Evolutionary conservation across 2,113 vertebrate species (phyloP), one percentile per base, ranked within the genome.

Genomic region (Mohoua ochrocephala): DNA sequence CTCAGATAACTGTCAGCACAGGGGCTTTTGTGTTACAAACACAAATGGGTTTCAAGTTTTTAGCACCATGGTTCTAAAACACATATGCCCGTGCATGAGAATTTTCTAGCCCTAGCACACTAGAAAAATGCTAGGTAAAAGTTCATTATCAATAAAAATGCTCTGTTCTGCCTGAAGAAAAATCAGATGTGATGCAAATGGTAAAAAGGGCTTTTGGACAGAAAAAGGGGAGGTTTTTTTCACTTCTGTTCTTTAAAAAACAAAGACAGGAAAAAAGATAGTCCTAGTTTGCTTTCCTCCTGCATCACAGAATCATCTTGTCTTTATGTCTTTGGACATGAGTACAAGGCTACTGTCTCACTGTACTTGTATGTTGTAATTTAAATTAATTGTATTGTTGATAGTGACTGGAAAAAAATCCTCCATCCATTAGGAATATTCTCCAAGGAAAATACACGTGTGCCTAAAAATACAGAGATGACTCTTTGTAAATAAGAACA

Each of bases 281-380:
- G 7, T 18, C 20, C 42, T 70, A 20, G n/a, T 21, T 86, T 69
- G 24, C 26, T 59, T 89, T 87, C 44, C 24, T 89, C 47, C 50
- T 69, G 30, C 20, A 22, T 59, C 28, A 42, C 13, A 49, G 28
- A 56, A 79, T 61, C 39, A 83, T 84, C 70, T 84, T 69, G 31
- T 61, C 59, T 85, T 78, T 73, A 35, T 69, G 42, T 61, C 59
- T 91, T 87, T 74, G 63, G 52, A 65, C 45, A 49, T 60, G 90
- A 87, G 26, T 61, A 76, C 23, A 69, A 78, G 23, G 26, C 31
- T 45, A 50, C 42, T 97, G 69, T 88, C 59, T 79, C 42, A 75
- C 39, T 64, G 61, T 95, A 99, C 97, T 98, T 99, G 98, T 97
- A 98, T 97, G 73, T 94, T 95, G 90, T 96, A 97, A 91, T 98